phyloP scores from a whole-genome alignment of 2,888 invertebrate genomes.

The Fissipunctia ypsillon region DNA sequence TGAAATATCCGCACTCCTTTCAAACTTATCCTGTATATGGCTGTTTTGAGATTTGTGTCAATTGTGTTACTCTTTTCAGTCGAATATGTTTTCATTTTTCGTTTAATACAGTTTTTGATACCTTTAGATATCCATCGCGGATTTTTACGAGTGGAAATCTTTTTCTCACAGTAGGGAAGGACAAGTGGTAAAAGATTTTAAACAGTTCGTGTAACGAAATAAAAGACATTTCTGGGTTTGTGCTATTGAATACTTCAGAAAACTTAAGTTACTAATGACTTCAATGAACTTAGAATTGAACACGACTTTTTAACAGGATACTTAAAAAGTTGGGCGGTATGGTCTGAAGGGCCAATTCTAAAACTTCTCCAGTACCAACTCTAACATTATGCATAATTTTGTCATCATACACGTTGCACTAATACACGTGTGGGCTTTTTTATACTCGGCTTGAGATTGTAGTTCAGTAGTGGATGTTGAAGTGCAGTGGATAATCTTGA shows the following conservation, averaged over 20 bases:
- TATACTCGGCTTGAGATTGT: constrained; percentile 8
- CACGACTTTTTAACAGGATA: no score
- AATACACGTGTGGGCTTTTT: constrained; percentile 10
- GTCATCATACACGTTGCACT: constrained; percentile 19
- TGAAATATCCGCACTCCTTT: no score
- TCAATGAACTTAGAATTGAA: no score
- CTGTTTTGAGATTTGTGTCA: constrained; percentile 24
- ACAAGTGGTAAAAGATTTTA: background rate
- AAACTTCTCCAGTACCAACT: background rate
- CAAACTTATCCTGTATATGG: no score
- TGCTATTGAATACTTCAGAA: background rate
- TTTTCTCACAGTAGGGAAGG: background rate
- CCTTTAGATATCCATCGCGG: background rate
- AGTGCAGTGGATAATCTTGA: background rate
- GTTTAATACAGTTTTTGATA: no score
- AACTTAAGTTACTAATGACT: background rate
- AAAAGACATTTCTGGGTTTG: background rate
- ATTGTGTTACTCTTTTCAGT: constrained; percentile 1
- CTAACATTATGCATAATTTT: constrained; percentile 8
- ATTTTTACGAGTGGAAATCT: background rate
- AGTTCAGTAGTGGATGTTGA: constrained; percentile 5
- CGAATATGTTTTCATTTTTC: background rate
- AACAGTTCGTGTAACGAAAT: constrained; percentile 19
- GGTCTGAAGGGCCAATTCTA: constrained; percentile 26
- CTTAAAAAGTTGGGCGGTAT: constrained; percentile 17